A percentile compares a stretch with the other conserved stretches of the same genome.
Evolutionary conservation across 35 echinoderm and acorn worm genomes (phyloP).

Genomic region (Nesometra sesokonis): DNA sequence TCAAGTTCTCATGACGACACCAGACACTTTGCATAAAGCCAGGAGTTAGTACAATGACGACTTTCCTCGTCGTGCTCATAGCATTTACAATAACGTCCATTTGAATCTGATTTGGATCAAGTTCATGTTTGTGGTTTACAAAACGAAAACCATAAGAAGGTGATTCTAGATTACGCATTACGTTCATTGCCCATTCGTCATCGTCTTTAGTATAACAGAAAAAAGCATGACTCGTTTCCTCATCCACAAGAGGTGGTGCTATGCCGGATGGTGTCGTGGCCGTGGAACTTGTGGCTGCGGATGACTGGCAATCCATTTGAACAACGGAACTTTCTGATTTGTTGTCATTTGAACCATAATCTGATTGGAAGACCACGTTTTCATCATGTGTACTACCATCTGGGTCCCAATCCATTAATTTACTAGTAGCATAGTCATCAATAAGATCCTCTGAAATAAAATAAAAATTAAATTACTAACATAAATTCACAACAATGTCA

Average conservation of each 20-base stretch:
- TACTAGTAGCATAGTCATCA: background rate
- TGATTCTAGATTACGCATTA: slow-evolving; percentile 66
- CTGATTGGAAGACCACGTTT: background rate
- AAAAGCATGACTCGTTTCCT: slow-evolving; percentile 90
- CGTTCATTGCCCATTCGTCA: slow-evolving; percentile 66
- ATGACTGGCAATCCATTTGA: background rate
- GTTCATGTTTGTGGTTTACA: slow-evolving; percentile 52
- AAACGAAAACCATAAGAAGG: slow-evolving; percentile 77
- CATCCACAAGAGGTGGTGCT: slow-evolving; percentile 57
- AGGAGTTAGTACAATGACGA: slow-evolving; percentile 79
- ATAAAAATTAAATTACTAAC: background rate
- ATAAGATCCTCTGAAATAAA: background rate
- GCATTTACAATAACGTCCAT: slow-evolving; percentile 85
- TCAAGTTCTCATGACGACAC: slow-evolving; percentile 78
- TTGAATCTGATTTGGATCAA: slow-evolving; percentile 48
- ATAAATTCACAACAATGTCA: too few species aligned
- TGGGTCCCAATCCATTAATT: background rate
- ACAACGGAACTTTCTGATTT: background rate
- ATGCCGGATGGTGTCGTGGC: slow-evolving; percentile 25
- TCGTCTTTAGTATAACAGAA: slow-evolving; percentile 79
- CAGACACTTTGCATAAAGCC: slow-evolving; percentile 78
- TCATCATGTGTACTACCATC: background rate
- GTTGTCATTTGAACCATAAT: background rate
- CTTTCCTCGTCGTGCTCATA: slow-evolving; percentile 58
- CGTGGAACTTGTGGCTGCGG: background rate